Conservation (phyloP, 1,140 invertebrate genomes). For the Papilio machaon region DNA sequence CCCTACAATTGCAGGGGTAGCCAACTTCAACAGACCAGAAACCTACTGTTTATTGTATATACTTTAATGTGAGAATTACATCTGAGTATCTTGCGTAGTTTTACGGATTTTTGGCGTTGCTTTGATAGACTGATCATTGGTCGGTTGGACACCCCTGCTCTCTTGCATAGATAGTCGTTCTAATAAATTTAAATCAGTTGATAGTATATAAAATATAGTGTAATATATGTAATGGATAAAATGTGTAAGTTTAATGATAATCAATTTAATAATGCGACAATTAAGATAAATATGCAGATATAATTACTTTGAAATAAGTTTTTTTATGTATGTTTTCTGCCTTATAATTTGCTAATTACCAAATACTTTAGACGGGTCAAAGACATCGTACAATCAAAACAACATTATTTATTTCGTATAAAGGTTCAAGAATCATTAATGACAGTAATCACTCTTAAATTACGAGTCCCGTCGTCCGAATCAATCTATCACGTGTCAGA, state of each 20-base stretch:
- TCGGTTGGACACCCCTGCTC: too few species aligned
- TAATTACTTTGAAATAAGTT: background rate
- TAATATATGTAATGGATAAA: conserved; percentile 15
- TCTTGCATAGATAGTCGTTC: too few species aligned
- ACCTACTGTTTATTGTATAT: too few species aligned
- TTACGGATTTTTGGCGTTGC: too few species aligned
- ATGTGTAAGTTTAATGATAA: background rate
- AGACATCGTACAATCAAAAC: conserved; percentile 14
- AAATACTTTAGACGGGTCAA: background rate
- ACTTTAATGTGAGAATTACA: too few species aligned
- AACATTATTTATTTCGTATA: conserved; percentile 21
- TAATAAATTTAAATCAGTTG: background rate
- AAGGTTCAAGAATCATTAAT: conserved; percentile 47
- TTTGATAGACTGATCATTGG: too few species aligned
- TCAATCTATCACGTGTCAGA: conserved; percentile 56
- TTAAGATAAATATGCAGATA: conserved; percentile 3
- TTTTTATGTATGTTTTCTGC: background rate
- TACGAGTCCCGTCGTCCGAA: conserved; percentile 43
- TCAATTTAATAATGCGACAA: background rate
- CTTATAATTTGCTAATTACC: conserved; percentile 3
- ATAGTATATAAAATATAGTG: background rate
- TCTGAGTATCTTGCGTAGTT: too few species aligned
- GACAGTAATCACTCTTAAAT: conserved; percentile 42
- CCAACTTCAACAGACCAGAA: too few species aligned
- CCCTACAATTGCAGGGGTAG: too few species aligned